Conservation (phyloP, 92 coral and sea anemone genomes). For the Epizoanthus illoricatus region DNA sequence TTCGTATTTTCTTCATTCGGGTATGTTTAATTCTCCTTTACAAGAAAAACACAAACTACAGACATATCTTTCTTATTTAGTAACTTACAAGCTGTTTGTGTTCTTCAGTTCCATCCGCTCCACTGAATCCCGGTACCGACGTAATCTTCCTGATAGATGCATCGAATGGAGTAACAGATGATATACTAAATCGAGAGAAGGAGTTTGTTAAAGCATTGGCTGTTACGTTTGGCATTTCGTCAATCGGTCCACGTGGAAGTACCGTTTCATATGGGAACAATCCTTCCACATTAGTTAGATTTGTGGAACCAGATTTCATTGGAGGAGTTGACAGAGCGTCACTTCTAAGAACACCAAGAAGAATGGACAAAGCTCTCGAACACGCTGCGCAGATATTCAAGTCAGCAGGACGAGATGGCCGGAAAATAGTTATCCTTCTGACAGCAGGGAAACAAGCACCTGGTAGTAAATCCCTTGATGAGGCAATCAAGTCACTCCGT, state of each 20-base stretch:
- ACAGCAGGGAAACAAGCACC: slow-evolving; percentile 41
- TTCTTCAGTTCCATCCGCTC: slow-evolving; percentile 45
- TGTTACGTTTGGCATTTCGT: slow-evolving; percentile 39
- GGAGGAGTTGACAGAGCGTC: slow-evolving; percentile 15
- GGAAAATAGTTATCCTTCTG: slow-evolving; percentile 42
- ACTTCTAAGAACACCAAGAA: slow-evolving; percentile 40
- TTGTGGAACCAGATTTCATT: slow-evolving; percentile 24
- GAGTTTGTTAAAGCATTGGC: slow-evolving; percentile 53
- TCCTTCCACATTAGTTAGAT: slow-evolving; percentile 32
- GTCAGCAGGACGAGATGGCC: slow-evolving; percentile 33
- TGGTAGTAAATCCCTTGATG: slow-evolving; percentile 27
- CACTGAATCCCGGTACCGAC: slow-evolving; percentile 48
- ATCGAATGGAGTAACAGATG: slow-evolving; percentile 51
- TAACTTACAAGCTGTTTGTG: not conserved
- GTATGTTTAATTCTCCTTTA: no score
- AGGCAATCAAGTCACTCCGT: slow-evolving; percentile 11
- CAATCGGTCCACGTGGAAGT: slow-evolving; percentile 49
- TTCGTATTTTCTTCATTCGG: no score
- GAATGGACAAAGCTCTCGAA: slow-evolving; percentile 67
- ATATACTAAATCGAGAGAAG: slow-evolving; percentile 56
- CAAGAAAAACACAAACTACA: not conserved
- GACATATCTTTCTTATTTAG: not conserved
- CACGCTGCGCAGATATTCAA: slow-evolving; percentile 45
- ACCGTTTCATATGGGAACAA: slow-evolving; percentile 56
- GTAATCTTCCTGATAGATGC: slow-evolving; percentile 71